Conservation (phyloP, 1,140 invertebrate species). For the Varroa destructor region DNA sequence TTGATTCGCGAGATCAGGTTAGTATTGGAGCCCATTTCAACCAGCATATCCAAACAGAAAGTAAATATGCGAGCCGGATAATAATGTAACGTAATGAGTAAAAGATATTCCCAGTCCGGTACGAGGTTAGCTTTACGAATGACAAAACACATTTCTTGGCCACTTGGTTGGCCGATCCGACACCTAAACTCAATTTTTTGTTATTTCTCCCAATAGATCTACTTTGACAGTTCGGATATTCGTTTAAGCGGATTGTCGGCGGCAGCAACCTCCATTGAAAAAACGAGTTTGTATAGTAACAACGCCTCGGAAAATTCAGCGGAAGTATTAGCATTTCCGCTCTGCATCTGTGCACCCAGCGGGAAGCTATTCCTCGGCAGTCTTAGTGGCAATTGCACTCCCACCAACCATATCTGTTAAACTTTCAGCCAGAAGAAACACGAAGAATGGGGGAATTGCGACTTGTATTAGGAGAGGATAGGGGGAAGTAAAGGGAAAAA, state of each 20-base stretch:
- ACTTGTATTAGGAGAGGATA: too few relatives aligned
- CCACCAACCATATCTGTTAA: too few relatives aligned
- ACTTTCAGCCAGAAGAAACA: too few relatives aligned
- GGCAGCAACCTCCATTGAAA: background rate
- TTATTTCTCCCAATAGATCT: background rate
- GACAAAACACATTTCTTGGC: background rate
- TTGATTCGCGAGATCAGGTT: background rate
- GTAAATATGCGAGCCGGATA: background rate
- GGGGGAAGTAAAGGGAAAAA: too few relatives aligned
- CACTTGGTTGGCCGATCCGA: background rate
- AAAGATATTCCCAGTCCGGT: background rate
- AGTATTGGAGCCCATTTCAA: background rate
- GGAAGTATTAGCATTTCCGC: slow-evolving; percentile 1
- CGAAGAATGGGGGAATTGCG: too few relatives aligned
- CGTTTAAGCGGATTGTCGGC: background rate
- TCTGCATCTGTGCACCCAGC: slow-evolving; percentile 18
- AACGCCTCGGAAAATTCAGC: too few relatives aligned
- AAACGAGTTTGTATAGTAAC: too few relatives aligned
- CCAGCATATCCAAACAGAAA: background rate
- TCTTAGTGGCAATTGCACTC: too few relatives aligned
- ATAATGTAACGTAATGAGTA: background rate
- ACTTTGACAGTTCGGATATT: slow-evolving; percentile 18
- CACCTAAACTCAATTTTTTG: background rate
- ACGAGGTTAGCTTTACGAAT: background rate
- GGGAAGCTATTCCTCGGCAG: slow-evolving; percentile 7